Evolutionary conservation across 2,113 vertebrate genomes (phyloP).

Genomic region (Aphelocoma coerulescens): DNA sequence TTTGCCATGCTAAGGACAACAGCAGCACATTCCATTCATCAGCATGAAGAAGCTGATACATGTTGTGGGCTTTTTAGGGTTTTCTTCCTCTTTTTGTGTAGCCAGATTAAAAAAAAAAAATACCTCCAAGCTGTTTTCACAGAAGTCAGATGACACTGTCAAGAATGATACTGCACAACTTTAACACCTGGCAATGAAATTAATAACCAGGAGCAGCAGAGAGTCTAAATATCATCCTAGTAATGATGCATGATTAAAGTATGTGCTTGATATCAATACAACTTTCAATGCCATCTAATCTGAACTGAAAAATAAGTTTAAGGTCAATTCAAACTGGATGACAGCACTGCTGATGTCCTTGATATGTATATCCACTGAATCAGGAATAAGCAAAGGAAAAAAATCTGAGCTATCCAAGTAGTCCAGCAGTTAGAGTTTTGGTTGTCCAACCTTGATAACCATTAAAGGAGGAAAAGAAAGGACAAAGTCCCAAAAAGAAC

Average conservation of each 20-base stretch:
- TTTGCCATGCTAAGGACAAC: background rate
- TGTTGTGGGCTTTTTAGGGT: rapidly evolving
- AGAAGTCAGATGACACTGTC: background rate
- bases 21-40: background rate
- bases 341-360: background rate
- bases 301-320: background rate
- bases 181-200: background rate
- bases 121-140: background rate
- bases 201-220: background rate
- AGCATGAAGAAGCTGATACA: background rate
- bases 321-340: background rate
- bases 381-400: background rate
- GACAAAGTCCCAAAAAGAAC: background rate
- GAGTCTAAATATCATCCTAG: background rate
- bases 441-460: background rate
- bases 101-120: background rate
- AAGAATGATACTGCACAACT: background rate
- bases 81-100: background rate
- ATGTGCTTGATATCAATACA: background rate
- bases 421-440: background rate
- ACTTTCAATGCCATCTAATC: background rate
- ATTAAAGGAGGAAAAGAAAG: background rate
- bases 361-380: background rate
- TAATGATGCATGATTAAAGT: background rate
- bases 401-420: background rate